Conservation (phyloP, 2,888 invertebrate genomes). For the Acronicta aceris region DNA sequence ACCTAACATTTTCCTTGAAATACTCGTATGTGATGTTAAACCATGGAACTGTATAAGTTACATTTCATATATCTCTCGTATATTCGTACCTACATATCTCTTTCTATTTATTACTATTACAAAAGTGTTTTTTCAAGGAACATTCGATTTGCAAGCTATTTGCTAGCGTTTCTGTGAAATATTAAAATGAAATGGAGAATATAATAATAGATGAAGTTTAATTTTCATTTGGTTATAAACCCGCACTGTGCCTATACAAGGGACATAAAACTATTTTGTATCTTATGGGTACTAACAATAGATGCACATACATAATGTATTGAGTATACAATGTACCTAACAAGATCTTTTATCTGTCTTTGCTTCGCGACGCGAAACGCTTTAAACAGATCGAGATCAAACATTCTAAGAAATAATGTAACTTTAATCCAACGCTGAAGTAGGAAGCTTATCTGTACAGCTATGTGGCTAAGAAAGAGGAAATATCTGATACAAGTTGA, state of each 20-base stretch:
- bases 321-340: not conserved
- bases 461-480: constrained; percentile 30
- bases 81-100: not conserved
- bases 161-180: constrained; percentile 13
- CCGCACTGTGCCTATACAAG: constrained; percentile 19
- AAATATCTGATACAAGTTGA: constrained; percentile 43
- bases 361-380: constrained; percentile 28
- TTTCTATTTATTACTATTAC: not conserved
- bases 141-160: constrained; percentile 18
- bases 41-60: too few relatives aligned
- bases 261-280: constrained; percentile 28
- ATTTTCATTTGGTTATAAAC: constrained; percentile 25
- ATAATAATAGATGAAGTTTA: not conserved
- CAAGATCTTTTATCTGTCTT: constrained; percentile 31
- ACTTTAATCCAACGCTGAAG: constrained; percentile 22
- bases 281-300: constrained; percentile 18
- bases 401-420: constrained; percentile 41
- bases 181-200: constrained; percentile 17
- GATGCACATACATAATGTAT: not conserved
- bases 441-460: constrained; percentile 45
- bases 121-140: constrained; percentile 16
- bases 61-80: constrained; percentile 3
- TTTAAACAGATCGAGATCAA: constrained; percentile 34
- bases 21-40: too few relatives aligned
- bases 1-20: too few relatives aligned